Conservation (phyloP, 2,888 invertebrate species). For the Patella depressa region DNA sequence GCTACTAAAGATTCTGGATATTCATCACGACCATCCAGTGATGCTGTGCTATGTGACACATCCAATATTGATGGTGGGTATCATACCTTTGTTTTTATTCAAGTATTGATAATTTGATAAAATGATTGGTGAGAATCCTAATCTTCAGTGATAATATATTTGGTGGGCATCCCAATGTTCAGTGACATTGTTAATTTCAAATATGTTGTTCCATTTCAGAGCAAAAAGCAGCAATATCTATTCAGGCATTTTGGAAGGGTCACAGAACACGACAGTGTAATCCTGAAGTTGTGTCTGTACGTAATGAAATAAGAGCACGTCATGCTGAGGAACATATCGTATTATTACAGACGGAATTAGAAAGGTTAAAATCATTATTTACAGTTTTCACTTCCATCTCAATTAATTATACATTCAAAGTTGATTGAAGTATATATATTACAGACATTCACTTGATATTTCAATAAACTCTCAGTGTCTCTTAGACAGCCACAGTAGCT, state of each 20-base stretch:
- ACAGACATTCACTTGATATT: too few relatives aligned
- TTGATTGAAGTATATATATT: too few relatives aligned
- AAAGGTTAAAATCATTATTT: constrained; percentile 44
- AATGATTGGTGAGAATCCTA: background rate
- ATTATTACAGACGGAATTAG: constrained; percentile 56
- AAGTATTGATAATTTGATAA: background rate
- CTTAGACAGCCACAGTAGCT: too few relatives aligned
- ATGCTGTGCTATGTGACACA: constrained; percentile 47
- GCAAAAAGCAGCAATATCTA: constrained; percentile 58
- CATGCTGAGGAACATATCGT: constrained; percentile 67
- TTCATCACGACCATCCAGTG: constrained; percentile 56
- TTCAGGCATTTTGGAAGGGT: constrained; percentile 68
- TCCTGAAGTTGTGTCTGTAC: constrained; percentile 53
- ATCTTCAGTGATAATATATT: background rate
- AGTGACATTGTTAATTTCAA: background rate
- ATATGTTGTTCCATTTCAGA: constrained; percentile 37
- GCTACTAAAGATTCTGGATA: constrained; percentile 48
- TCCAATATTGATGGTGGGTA: constrained; percentile 42
- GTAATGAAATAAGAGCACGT: constrained; percentile 64
- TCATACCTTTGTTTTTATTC: background rate
- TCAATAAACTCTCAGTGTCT: too few relatives aligned
- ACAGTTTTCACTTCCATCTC: too few relatives aligned
- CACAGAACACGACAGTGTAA: constrained; percentile 59
- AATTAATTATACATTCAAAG: too few relatives aligned
- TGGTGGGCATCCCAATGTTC: background rate